These are phyloP conservation scores for Anarsia innoxiella DNA, from an alignment of 2,888 invertebrate species.

Conservation along the genomic window DNA sequence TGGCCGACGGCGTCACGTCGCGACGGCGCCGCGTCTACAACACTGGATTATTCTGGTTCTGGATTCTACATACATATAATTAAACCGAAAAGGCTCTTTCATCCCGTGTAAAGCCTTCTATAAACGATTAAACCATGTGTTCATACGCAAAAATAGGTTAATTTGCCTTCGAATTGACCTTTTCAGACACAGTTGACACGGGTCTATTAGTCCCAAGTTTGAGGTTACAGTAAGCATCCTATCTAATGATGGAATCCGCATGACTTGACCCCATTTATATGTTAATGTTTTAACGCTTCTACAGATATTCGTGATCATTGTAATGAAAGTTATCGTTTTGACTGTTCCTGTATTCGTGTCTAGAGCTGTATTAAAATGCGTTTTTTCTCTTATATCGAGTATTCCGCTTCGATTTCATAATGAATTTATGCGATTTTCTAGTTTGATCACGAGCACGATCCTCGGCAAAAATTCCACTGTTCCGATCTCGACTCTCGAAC, in stretches of 20 bases:
- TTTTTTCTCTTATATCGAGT: conserved; percentile 28
- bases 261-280: no score
- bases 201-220: no score
- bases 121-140: no score
- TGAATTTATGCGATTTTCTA: conserved; percentile 49
- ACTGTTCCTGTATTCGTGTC: conserved; percentile 5
- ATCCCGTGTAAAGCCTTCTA: no score
- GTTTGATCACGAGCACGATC: conserved; percentile 52
- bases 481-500: conserved; percentile 66
- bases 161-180: no score
- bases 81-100: conserved; percentile 20
- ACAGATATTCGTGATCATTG: no score
- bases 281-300: no score
- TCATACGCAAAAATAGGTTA: no score
- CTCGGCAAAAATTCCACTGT: conserved; percentile 64
- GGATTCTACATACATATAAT: conserved; percentile 25
- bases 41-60: conserved; percentile 49
- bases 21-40: conserved; percentile 55
- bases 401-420: conserved; percentile 45
- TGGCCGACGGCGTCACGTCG: conserved; percentile 62
- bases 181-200: no score
- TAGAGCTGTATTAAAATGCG: conserved; percentile 14
- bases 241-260: no score
- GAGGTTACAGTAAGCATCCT: no score
- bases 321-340: conserved; percentile 5